Evolutionary conservation across 2,113 vertebrate genomes (phyloP), one percentile per base, ranked within the genome.

Genomic region (Phoenicopterus ruber): DNA sequence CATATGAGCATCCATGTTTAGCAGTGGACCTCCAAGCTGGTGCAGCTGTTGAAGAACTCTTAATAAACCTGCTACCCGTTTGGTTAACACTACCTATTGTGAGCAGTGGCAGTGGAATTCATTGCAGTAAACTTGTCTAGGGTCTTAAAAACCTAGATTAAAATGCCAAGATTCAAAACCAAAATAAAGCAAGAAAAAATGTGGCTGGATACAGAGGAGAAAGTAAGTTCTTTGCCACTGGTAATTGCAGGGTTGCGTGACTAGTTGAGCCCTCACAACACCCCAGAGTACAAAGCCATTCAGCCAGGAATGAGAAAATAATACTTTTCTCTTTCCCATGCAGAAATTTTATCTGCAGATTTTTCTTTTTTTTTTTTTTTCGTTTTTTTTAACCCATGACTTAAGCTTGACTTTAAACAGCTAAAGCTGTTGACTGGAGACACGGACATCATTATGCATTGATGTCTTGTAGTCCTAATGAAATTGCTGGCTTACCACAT

Each of bases 1-100:
- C 2, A 0, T 13, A 4, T 6, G 13, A 14, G 36, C 6, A 3
- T 20, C 63, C 28, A 1, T 25, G 44, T 20, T 42, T 52, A 42
- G 72, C 44, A 42, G 62, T 2, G 25, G 20, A 15, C 62, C 44
- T 49, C 20, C 25, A 25, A 42, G 40, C 44, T n/a, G 20, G n/a
- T 19, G 52, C 50, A 38, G 61, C 52, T 58, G 83, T 50, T 57
- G 52, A 24, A n/a, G 61, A 34, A 6, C 42, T 86, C 16, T 15
- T 58, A 17, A 19, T 36, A 63, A 83, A 62, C 44, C 31, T n/a
- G 70, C 22, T 16, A 3, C 38, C 28, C 4, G 0, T 11, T 49
- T 17, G n/a, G 38, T 32, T 55, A 21, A 38, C 11, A 1, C 32
- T 10, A 7, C 21, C 34, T 47, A 28, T 18, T 34, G 49, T 28